These are phyloP conservation scores for Cheilinus undulatus DNA, from an alignment of 2,113 vertebrate species.

Conservation along the genomic window DNA sequence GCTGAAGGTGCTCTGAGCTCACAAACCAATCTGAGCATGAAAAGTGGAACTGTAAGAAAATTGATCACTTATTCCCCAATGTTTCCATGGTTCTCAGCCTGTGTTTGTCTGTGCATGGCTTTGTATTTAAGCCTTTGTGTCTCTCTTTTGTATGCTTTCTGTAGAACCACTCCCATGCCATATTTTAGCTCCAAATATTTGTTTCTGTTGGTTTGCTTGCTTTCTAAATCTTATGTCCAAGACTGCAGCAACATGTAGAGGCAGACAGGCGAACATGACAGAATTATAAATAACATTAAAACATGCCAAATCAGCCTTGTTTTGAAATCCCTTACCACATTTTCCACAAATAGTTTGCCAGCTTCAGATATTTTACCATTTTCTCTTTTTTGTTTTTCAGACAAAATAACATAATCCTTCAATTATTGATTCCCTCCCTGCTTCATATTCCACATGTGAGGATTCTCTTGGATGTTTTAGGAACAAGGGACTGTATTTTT, in stretches of 20 bases:
- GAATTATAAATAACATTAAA: background rate
- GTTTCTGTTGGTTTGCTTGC: background rate
- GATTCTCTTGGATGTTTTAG: constrained; percentile 48
- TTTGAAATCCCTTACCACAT: background rate
- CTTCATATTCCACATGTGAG: constrained; percentile 33
- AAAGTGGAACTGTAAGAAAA: constrained; percentile 38
- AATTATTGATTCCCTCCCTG: constrained; percentile 65
- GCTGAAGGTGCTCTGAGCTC: constrained; percentile 46
- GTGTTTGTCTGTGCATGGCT: background rate
- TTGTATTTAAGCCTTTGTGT: background rate
- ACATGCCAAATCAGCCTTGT: constrained; percentile 5
- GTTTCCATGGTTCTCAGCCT: constrained; percentile 7
- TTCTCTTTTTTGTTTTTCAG: constrained; percentile 8
- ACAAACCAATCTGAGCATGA: constrained; percentile 41
- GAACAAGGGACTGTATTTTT: constrained; percentile 26
- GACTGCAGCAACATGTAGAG: background rate
- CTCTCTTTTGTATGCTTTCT: constrained; percentile 3
- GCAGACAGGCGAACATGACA: too few species aligned
- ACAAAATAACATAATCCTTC: constrained; percentile 46
- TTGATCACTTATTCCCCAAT: constrained; percentile 19
- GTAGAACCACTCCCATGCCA: background rate
- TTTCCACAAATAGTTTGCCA: too few species aligned
- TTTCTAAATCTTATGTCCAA: constrained; percentile 9
- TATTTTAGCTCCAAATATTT: constrained; percentile 16
- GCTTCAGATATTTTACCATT: background rate